Base-by-base conservation (phyloP, 2,113 vertebrate genomes). In the Petromus typicus region DNA sequence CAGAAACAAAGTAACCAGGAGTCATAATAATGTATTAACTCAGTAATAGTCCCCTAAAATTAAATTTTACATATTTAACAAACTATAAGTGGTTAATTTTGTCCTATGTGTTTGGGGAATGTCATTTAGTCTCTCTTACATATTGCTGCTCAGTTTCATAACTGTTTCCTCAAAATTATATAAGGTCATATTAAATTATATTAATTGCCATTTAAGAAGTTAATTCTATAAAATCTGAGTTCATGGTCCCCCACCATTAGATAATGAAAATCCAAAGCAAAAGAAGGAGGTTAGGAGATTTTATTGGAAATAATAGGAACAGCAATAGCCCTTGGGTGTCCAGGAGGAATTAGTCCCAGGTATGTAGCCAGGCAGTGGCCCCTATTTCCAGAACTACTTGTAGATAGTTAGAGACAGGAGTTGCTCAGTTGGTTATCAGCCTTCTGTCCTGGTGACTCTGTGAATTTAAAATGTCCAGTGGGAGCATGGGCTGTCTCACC, bases 121-220 rank as follows among this genome's bases (percentile, higher is more conserved):
- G 2, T 0, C 11, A 96, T 89, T 48, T 67, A n/a, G 2, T 91
- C 9, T 48, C 45, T 87, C 22, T 64, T 92, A 71, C 82, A 87
- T n/a, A 84, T n/a, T 88, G 5, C 43, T 43, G n/a, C 40, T 59
- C 11, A 80, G 4, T 43, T 43, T 66, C 20, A 48, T 63, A 81
- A 4, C 5, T 86, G 14, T 7, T 48, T 96, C 13, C 13, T 90
- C 61, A 66, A 85, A 92, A 40, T 88, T 27, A 85, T 30, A 54
- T 79, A 79, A 43, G 67, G 7, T n/a, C 45, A 48, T 90, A 40
- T 57, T 86, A 86, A 81, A 82, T 87, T 93, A 14, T 64, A 91
- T 80, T 81, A 81, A 32, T 30, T 67, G 73, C 43, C 88, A 30
- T 7, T 75, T 23, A 30, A 45, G 45, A 45, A 75, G 71, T 14